These are phyloP conservation scores for Zeus faber DNA, from an alignment of 2,113 vertebrate genomes.

Conservation along the genomic window DNA sequence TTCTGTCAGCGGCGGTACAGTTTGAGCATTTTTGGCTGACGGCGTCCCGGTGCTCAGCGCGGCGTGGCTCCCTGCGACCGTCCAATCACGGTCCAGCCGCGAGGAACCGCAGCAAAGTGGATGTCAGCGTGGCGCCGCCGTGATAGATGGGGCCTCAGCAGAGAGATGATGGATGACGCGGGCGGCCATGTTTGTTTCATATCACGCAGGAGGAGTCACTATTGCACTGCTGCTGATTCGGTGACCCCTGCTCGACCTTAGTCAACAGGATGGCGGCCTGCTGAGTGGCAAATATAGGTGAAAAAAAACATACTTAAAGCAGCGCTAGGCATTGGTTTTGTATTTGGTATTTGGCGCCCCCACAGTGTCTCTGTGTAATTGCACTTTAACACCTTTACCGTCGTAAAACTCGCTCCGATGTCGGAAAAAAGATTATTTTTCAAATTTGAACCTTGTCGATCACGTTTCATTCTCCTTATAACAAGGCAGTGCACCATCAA, in stretches of 20 bases:
- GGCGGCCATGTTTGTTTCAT: constrained; percentile 61
- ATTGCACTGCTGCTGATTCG: constrained; percentile 34
- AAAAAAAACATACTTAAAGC: not conserved
- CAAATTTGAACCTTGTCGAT: too few relatives aligned
- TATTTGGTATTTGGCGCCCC: too few relatives aligned
- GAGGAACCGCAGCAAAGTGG: constrained; percentile 63
- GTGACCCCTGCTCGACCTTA: constrained; percentile 46
- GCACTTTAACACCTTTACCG: too few relatives aligned
- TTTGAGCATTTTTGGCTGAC: constrained; percentile 37
- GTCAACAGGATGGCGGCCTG: constrained; percentile 35
- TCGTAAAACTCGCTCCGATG: too few relatives aligned
- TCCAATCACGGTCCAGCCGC: constrained; percentile 61
- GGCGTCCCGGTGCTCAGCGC: constrained; percentile 29
- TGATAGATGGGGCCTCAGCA: constrained; percentile 70
- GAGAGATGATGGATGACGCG: constrained; percentile 66
- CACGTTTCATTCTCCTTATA: too few relatives aligned
- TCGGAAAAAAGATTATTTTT: too few relatives aligned
- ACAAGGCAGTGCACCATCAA: too few relatives aligned
- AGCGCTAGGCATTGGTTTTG: too few relatives aligned
- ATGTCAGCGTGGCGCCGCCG: constrained; percentile 50
- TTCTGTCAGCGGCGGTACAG: constrained; percentile 46
- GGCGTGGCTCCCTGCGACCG: constrained; percentile 13
- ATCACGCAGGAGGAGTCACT: constrained; percentile 48
- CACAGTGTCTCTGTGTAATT: too few relatives aligned
- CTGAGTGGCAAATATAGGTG: constrained; percentile 11